Evolutionary conservation across 1,140 invertebrate species (phyloP).

Genomic region (Phymorhynchus buccinoides): DNA sequence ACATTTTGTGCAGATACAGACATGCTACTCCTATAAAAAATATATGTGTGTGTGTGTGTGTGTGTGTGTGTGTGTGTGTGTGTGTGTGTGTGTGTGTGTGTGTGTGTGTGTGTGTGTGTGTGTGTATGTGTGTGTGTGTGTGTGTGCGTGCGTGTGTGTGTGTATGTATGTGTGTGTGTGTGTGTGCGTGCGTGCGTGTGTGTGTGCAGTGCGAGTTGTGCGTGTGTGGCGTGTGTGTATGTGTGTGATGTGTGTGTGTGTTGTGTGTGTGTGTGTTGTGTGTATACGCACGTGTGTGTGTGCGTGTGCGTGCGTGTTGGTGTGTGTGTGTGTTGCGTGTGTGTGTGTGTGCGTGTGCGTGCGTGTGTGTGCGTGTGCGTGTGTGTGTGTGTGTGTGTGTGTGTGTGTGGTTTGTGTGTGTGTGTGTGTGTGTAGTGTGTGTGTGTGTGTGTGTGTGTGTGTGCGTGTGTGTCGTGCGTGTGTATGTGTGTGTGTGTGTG

Average conservation of each 20-base stretch:
- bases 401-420: background rate
- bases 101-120: background rate
- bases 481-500: no score
- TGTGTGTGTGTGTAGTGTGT: background rate
- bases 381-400: background rate
- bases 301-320: no score
- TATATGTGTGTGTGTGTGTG: background rate
- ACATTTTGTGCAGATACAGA: no score
- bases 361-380: background rate
- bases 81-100: slow-evolving; percentile 3
- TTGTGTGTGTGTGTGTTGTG: slow-evolving; percentile 5
- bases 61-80: background rate
- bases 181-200: background rate
- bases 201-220: background rate
- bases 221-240: slow-evolving; percentile 1
- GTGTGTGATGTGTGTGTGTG: background rate
- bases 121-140: background rate
- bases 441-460: no score
- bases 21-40: background rate
- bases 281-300: background rate
- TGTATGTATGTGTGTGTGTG: background rate
- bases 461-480: no score
- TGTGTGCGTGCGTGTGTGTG: background rate
- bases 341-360: background rate
- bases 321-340: no score